phyloP scores from a whole-genome alignment of 2,888 invertebrate species.

The Clostera curtula region DNA sequence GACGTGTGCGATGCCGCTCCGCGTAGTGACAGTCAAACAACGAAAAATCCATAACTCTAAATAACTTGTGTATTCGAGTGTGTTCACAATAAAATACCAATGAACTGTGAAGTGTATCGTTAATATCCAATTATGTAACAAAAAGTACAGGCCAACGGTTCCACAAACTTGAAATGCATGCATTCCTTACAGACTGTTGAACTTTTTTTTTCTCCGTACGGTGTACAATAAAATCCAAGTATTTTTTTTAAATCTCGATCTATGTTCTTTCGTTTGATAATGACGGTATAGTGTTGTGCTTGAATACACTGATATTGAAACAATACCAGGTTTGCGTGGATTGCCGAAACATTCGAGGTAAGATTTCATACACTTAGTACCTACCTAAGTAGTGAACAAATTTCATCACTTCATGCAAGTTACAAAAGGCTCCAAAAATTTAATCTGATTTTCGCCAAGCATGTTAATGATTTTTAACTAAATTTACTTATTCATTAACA shows the following conservation, averaged over 20 bases:
- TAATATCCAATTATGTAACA: constrained; percentile 13
- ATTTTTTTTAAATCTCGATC: constrained; percentile 38
- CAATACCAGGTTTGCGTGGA: constrained; percentile 38
- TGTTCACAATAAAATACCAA: constrained; percentile 18
- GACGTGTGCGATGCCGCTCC: constrained; percentile 38
- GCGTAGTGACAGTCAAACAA: constrained; percentile 56
- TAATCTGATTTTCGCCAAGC: not conserved
- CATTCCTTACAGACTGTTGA: constrained; percentile 71
- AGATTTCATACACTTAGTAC: constrained; percentile 17
- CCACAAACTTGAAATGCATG: constrained; percentile 60
- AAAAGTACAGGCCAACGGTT: constrained; percentile 24
- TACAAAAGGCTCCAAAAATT: not conserved
- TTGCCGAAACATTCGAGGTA: constrained; percentile 69
- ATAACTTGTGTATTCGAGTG: constrained; percentile 39
- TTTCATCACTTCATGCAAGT: not conserved
- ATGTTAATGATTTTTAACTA: too few species aligned
- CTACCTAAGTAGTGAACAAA: not conserved
- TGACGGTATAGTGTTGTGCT: constrained; percentile 29
- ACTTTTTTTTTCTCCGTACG: constrained; percentile 57
- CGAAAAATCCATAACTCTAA: constrained; percentile 51
- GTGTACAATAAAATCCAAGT: constrained; percentile 58
- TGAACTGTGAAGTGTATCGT: constrained; percentile 39
- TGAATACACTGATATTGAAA: constrained; percentile 42
- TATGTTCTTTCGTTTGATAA: constrained; percentile 26
- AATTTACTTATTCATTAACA: too few species aligned